phyloP scores from a whole-genome alignment of 2,113 vertebrate species.

The Eolophus roseicapilla region DNA sequence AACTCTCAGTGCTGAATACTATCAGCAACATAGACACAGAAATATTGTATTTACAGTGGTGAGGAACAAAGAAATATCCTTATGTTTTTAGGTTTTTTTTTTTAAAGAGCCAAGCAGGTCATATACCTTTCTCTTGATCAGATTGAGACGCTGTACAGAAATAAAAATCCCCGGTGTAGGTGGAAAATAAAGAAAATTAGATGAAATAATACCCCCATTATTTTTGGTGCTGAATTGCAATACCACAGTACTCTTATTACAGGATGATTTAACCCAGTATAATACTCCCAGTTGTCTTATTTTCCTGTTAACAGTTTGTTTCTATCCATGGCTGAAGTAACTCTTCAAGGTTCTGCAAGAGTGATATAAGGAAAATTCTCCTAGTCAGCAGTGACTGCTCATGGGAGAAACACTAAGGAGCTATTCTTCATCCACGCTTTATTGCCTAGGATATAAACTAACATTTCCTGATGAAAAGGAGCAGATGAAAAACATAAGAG shows the following conservation, averaged over 20 bases:
- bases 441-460: neutral
- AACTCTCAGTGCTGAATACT: neutral
- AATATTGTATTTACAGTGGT: neutral
- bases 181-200: neutral
- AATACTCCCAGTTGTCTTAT: constrained; percentile 14
- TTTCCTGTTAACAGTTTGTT: constrained; percentile 24
- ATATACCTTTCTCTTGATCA: neutral
- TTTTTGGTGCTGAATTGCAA: neutral
- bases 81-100: neutral
- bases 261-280: neutral
- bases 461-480: neutral
- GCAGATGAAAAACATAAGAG: neutral
- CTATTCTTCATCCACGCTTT: neutral
- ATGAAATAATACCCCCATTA: constrained; percentile 14
- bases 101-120: neutral
- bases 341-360: neutral
- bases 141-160: neutral
- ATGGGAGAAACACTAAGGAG: neutral
- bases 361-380: neutral
- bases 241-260: neutral
- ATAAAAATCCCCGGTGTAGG: neutral
- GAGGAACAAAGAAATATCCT: neutral
- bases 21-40: neutral
- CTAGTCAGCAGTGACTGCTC: neutral
- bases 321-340: neutral